These are phyloP conservation scores for Stramonita haemastoma DNA, from an alignment of 2,888 invertebrate species.

Conservation along the genomic window DNA sequence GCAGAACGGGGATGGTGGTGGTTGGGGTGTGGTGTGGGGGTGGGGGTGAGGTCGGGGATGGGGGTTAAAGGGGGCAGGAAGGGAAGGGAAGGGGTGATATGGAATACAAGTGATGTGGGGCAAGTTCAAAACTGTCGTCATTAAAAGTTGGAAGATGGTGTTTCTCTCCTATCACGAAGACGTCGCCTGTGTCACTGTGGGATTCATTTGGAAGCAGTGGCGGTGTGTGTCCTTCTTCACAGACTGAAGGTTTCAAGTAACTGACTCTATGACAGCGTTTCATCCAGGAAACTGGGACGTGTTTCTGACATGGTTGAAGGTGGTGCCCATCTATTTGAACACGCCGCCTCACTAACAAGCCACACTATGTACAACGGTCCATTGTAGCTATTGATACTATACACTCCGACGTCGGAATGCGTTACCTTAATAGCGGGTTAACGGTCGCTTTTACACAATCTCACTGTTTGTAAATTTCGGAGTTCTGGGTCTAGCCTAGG, in stretches of 20 bases:
- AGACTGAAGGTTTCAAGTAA: not conserved
- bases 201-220: no score
- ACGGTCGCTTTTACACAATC: no score
- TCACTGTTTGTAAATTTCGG: no score
- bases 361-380: no score
- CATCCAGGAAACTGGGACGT: not conserved
- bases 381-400: no score
- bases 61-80: not conserved
- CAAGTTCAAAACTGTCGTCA: not conserved
- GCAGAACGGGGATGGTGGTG: not conserved
- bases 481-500: no score
- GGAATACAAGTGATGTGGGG: not conserved
- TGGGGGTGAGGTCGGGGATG: no score
- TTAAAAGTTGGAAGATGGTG: not conserved
- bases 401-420: no score
- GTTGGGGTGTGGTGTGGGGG: no score
- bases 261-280: no score
- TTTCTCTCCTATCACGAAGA: not conserved
- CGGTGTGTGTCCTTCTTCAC: not conserved
- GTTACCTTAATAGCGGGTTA: no score
- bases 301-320: not conserved
- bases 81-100: not conserved
- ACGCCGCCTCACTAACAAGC: not conserved
- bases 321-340: not conserved
- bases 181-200: not conserved